Evolutionary conservation across 2,797 vertebrate genomes (phyloP), one percentile per base, ranked within the genome.

Genomic region (Chaetophractus vellerosus): DNA sequence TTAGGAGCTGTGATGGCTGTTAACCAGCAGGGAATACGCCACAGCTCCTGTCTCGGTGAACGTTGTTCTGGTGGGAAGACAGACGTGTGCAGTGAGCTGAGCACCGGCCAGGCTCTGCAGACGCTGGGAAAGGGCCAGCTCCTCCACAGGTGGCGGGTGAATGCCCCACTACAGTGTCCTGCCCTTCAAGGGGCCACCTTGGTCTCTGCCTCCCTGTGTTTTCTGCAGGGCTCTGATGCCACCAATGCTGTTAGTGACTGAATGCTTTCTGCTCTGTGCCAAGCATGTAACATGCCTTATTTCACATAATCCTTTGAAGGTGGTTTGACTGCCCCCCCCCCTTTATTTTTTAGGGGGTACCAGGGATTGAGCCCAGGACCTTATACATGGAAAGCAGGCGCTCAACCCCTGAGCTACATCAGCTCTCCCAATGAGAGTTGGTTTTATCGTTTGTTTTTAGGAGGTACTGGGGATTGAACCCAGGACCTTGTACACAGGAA

Each of bases 41-140:
- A 5, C 15, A 14, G 66, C 21, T 50, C 48, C 41, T 2, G 24
- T 18, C 68, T 66, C n/a, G 0, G 1, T 26, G 61, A 74, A 2
- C 50, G 5, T 33, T n/a, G 26, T 31, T 24, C 19, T 0, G 0
- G 16, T 6, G 33, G 41, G 16, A 74, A n/a, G 31, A 23, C 19
- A 11, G 4, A 21, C 9, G 12, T n/a, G 2, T 4, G 1, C 8
- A 2, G 10, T 6, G 0, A 24, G 55, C 24, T 38, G 2, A 9
- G 36, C 16, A 1, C 28, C 19, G 31, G 21, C 63, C 0, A 38
- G 0, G 33, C 2, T 21, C n/a, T 28, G 12, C 45, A 19, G 71
- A 15, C 71, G n/a, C 59, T 50, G 0, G 0, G 23, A 45, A 52
- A 45, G 15, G 28, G 55, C 78, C 18, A n/a, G 82, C 14, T 52